Conservation (phyloP, 1,140 invertebrate species). For the Brachionus manjavacas region DNA sequence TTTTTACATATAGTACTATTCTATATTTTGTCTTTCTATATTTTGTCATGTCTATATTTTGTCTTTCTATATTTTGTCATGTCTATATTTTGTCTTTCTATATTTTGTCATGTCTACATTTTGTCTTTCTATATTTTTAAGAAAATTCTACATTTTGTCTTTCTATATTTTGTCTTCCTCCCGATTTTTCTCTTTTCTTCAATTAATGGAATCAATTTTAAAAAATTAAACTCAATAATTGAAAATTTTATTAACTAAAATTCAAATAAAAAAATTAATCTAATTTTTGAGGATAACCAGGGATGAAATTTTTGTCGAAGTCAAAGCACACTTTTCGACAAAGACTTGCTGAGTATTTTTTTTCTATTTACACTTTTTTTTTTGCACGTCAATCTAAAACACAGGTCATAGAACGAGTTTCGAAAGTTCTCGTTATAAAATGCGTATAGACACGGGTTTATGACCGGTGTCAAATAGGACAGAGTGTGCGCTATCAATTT, state of each 20-base stretch:
- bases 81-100: no score
- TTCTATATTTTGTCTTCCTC: no score
- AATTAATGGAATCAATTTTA: no score
- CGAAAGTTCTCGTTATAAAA: slow-evolving; percentile 41
- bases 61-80: no score
- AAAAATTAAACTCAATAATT: no score
- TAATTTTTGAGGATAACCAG: not conserved
- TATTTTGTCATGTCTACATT: no score
- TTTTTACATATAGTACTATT: no score
- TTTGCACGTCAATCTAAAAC: not conserved
- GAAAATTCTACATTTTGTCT: no score
- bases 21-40: no score
- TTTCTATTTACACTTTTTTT: not conserved
- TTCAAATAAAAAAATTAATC: not conserved
- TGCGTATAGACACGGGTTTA: slow-evolving; percentile 40
- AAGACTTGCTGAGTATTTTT: not conserved
- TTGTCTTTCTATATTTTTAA: no score
- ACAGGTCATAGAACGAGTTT: not conserved
- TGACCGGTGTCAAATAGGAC: slow-evolving; percentile 36
- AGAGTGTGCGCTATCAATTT: slow-evolving; percentile 31
- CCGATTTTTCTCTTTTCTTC: no score
- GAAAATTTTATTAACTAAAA: not conserved
- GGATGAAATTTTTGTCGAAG: not conserved
- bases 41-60: no score
- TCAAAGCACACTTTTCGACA: slow-evolving; percentile 3